Conservation (phyloP, 2,888 invertebrate species). For the Pycnomerus fuliginosus region DNA sequence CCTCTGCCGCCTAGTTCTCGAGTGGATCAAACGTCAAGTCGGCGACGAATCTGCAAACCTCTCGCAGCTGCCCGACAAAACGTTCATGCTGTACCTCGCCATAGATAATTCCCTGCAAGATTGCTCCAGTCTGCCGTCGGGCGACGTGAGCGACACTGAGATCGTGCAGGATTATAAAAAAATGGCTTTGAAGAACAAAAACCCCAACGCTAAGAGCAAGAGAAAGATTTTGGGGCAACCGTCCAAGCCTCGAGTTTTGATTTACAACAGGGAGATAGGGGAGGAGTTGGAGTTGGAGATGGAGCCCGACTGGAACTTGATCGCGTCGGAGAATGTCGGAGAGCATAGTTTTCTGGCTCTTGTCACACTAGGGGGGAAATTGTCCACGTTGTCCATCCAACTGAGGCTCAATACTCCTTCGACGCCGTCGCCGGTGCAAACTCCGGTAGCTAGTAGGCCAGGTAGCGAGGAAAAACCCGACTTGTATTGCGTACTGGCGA, state of each 20-base stretch:
- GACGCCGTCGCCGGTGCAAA: slow-evolving; percentile 51
- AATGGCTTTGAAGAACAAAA: slow-evolving; percentile 49
- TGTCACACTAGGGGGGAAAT: slow-evolving; percentile 61
- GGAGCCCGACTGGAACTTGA: slow-evolving; percentile 64
- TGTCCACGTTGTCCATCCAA: slow-evolving; percentile 63
- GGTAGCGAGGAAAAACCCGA: slow-evolving; percentile 58
- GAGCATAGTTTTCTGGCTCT: slow-evolving; percentile 65
- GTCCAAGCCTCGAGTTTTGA: slow-evolving; percentile 62
- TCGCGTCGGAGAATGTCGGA: slow-evolving; percentile 59
- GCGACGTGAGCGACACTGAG: slow-evolving; percentile 68
- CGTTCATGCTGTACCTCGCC: slow-evolving; percentile 74
- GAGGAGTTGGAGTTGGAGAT: slow-evolving; percentile 54
- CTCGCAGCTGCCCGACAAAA: slow-evolving; percentile 60
- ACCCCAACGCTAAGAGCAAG: slow-evolving; percentile 47
- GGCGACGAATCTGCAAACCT: slow-evolving; percentile 47
- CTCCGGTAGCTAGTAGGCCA: slow-evolving; percentile 48
- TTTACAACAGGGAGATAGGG: slow-evolving; percentile 60
- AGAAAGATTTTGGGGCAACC: slow-evolving; percentile 58
- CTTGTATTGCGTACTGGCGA: slow-evolving; percentile 59
- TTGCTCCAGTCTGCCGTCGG: slow-evolving; percentile 70
- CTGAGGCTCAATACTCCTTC: slow-evolving; percentile 54
- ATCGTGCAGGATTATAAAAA: slow-evolving; percentile 76
- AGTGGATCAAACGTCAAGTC: slow-evolving; percentile 60
- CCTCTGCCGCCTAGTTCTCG: slow-evolving; percentile 63
- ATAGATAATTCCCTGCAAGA: slow-evolving; percentile 75